Evolutionary conservation across 2,888 invertebrate species (phyloP).

Genomic region (Eupithecia abbreviata): DNA sequence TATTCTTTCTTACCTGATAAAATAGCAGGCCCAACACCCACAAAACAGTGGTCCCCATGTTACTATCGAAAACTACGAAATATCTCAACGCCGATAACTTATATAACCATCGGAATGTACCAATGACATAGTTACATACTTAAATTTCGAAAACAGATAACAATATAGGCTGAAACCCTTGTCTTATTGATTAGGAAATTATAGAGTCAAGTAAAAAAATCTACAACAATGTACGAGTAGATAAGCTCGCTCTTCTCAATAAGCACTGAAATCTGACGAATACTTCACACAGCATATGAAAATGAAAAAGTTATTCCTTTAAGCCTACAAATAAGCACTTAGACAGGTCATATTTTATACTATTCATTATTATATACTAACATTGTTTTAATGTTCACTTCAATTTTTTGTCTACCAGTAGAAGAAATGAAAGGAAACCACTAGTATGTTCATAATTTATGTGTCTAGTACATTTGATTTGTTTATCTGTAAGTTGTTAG

Average conservation of each 20-base stretch:
- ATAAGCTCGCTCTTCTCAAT: too few species aligned
- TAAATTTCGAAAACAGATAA: conserved; percentile 45
- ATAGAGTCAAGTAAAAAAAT: not conserved
- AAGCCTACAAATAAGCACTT: too few species aligned
- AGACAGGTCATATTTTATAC: too few species aligned
- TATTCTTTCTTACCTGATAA: conserved; percentile 49
- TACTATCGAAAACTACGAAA: conserved; percentile 34
- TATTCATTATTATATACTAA: too few species aligned
- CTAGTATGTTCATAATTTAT: too few species aligned
- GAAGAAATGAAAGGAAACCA: too few species aligned
- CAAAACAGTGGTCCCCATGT: conserved; percentile 45
- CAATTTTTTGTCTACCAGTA: too few species aligned
- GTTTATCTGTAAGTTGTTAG: too few species aligned
- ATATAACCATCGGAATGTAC: conserved; percentile 41
- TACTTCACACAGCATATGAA: too few species aligned
- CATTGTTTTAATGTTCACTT: too few species aligned
- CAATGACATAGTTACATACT: conserved; percentile 47
- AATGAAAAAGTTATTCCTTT: too few species aligned
- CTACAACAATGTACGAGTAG: not conserved
- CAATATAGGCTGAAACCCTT: conserved; percentile 26
- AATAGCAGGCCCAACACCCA: conserved; percentile 45
- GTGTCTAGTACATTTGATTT: too few species aligned
- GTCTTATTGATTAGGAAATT: not conserved
- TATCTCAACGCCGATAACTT: conserved; percentile 27
- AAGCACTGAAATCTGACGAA: not conserved